Evolutionary conservation across 2,797 vertebrate species (phyloP).

Genomic region (Coregonus suidteri): DNA sequence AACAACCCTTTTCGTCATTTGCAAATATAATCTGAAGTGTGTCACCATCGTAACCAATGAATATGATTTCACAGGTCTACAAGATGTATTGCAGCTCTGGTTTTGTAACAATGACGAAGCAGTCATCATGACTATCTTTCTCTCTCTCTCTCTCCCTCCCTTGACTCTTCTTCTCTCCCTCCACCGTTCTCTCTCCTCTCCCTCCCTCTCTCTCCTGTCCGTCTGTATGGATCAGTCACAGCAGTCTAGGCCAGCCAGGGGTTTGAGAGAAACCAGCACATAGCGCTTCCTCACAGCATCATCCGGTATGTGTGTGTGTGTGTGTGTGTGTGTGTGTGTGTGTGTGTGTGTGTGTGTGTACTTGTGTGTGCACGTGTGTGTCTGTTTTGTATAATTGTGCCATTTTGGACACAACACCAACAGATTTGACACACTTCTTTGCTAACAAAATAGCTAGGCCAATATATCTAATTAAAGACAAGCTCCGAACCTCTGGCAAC

Average conservation of each 20-base stretch:
- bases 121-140: background rate
- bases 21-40: background rate
- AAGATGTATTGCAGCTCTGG: background rate
- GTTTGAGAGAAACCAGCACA: slow-evolving; percentile 50
- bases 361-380: background rate
- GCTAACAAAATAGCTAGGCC: slow-evolving; percentile 2
- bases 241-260: slow-evolving; percentile 50
- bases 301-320: slow-evolving; percentile 30
- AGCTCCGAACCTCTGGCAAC: too few relatives aligned
- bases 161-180: slow-evolving; percentile 26
- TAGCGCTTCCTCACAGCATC: slow-evolving; percentile 54
- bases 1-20: background rate
- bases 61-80: background rate
- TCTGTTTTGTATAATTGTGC: background rate
- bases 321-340: slow-evolving; percentile 11
- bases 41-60: slow-evolving; percentile 28
- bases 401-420: background rate
- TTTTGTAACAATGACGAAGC: background rate
- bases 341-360: slow-evolving; percentile 20
- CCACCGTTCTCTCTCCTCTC: slow-evolving; percentile 33
- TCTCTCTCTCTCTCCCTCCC: slow-evolving; percentile 10
- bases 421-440: background rate
- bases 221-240: slow-evolving; percentile 67
- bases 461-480: background rate
- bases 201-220: slow-evolving; percentile 44